Evolutionary conservation across 1,140 invertebrate genomes (phyloP).

Genomic region (Carcinoscorpius rotundicauda): DNA sequence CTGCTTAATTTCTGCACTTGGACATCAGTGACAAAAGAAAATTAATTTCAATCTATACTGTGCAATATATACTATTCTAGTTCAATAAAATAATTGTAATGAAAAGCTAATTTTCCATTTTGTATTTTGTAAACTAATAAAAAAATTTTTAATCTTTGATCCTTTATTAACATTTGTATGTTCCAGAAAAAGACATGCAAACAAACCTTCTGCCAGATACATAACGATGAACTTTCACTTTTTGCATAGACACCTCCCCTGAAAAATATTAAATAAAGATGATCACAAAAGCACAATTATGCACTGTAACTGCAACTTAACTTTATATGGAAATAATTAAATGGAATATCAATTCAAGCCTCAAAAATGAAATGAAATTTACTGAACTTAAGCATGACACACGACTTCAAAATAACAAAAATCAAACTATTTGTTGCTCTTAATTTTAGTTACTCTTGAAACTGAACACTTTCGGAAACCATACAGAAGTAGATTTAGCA

Average conservation of each 20-base stretch:
- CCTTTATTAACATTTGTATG: neutral
- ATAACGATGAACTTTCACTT: slow-evolving; percentile 88
- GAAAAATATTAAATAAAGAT: slow-evolving; percentile 9
- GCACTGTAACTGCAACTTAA: no score
- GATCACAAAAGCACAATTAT: slow-evolving; percentile 1
- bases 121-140: neutral
- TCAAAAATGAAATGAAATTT: slow-evolving; percentile 22
- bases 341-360: neutral
- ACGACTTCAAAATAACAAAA: slow-evolving; percentile 4
- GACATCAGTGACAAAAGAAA: no score
- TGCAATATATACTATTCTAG: no score
- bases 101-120: no score
- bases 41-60: no score
- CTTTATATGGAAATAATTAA: no score
- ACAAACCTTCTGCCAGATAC: slow-evolving; percentile 67
- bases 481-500: no score
- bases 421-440: neutral
- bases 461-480: no score
- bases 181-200: neutral
- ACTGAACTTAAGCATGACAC: slow-evolving; percentile 7
- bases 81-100: no score
- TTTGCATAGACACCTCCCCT: slow-evolving; percentile 92
- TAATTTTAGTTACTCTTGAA: no score
- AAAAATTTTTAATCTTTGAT: slow-evolving; percentile 6
- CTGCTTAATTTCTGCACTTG: no score